Conservation (phyloP, 2,888 invertebrate species). For the Andrena flavipes region DNA sequence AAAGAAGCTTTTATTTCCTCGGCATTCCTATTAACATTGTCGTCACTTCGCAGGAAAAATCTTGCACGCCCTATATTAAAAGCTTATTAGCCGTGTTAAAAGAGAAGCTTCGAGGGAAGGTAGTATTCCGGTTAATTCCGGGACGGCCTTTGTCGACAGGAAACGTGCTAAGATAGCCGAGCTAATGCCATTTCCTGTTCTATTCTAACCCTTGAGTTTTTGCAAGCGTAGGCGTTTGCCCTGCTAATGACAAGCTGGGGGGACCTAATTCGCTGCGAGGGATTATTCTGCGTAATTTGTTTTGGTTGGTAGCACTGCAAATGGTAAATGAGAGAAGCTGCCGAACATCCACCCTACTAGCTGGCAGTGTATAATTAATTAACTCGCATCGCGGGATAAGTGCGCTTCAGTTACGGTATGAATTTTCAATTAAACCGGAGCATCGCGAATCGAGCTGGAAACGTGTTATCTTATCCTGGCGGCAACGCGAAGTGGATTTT, state of each 20-base stretch:
- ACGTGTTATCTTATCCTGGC: constrained; percentile 14
- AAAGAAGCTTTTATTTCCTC: neutral
- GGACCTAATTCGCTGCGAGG: too few species aligned
- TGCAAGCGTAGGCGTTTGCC: too few species aligned
- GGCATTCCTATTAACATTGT: constrained; percentile 30
- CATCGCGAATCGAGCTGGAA: constrained; percentile 1
- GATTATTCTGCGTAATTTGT: too few species aligned
- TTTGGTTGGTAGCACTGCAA: neutral
- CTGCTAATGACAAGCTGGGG: too few species aligned
- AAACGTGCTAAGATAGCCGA: neutral
- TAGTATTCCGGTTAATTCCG: neutral
- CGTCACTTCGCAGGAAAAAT: neutral
- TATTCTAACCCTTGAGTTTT: too few species aligned
- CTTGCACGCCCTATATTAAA: constrained; percentile 8
- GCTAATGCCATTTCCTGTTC: too few species aligned
- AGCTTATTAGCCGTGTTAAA: constrained; percentile 37
- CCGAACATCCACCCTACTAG: neutral
- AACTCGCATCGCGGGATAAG: neutral
- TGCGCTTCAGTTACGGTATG: neutral
- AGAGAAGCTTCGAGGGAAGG: constrained; percentile 5
- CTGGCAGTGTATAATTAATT: constrained; percentile 11
- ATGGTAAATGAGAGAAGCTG: neutral
- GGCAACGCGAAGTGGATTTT: constrained; percentile 29
- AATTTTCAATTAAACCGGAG: constrained; percentile 37
- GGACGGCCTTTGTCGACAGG: neutral